Base-by-base conservation (phyloP, 2,797 vertebrate genomes). In the Clarias fuscus region DNA sequence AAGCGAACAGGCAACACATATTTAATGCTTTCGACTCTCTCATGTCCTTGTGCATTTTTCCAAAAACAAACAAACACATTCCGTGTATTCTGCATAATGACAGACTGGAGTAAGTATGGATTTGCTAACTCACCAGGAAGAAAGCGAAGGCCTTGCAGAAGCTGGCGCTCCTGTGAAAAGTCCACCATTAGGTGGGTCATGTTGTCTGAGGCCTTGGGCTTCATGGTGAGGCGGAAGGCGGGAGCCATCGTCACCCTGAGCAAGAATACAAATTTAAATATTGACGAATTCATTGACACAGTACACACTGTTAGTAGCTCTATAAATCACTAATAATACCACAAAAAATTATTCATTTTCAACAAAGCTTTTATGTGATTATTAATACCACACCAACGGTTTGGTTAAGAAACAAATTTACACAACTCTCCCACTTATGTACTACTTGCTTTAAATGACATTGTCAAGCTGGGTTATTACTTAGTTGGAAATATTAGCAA, bases 101-200 rank as follows among this genome's bases (percentile, higher is more conserved):
- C 75, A 33, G 27, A 58, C 27, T 33, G 3, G 13, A 56, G 27
- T 56, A 7, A 75, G 15, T 20, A 6, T 67, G 27, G n/a, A 67
- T 67, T 67, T 53, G 15, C 15, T 27, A 8, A 85, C 90, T 92
- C 94, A 98, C 97, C 97, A 90, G 97, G 97, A 89, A 99, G 94
- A 93, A 99, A 99, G 91, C 95, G 94, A 24, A 99, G 94, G 82
- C 91, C 90, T 65, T 96, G 95, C 86, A 99, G 95, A 86, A 94
- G 95, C 78, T 88, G 94, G 88, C 93, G 96, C 93, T 99, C 97
- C n/a, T 93, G 86, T 88, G 95, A 91, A 59, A 99, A 99, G 93
- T 99, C 97, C 65, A 97, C 97, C 84, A 96, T 97, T 89, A 98
- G 93, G 33, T 97, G 96, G 30, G 95, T 95, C 97, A 99, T 98